Conservation (phyloP, 2,888 invertebrate genomes). For the Caenorhabditis sp. region DNA sequence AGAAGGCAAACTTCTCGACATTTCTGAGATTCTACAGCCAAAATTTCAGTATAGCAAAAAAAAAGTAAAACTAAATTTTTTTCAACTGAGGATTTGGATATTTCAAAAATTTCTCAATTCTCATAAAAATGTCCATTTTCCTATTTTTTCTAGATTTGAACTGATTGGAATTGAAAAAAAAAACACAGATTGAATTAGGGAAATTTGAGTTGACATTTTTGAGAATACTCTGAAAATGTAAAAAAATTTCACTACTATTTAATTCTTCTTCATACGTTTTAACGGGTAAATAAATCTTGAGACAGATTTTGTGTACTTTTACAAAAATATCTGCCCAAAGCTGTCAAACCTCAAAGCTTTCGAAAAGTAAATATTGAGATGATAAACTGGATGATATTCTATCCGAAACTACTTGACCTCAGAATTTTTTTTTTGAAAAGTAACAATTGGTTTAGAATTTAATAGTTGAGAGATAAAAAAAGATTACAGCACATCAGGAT, state of each 20-base stretch:
- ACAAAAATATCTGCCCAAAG: neutral
- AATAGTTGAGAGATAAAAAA: neutral
- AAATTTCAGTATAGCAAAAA: neutral
- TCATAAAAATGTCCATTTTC: too few relatives aligned
- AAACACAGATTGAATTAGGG: neutral
- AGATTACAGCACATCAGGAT: too few relatives aligned
- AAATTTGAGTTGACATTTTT: neutral
- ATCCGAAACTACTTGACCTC: slow-evolving; percentile 19
- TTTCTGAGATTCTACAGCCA: neutral
- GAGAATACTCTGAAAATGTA: slow-evolving; percentile 2
- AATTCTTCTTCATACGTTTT: neutral
- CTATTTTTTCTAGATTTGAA: too few relatives aligned
- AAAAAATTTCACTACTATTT: neutral
- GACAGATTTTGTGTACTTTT: neutral
- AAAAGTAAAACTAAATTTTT: neutral
- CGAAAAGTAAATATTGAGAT: slow-evolving; percentile 10
- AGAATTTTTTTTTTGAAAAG: neutral
- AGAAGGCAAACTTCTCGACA: neutral
- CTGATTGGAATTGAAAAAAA: neutral
- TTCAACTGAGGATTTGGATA: too few relatives aligned
- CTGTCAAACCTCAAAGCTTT: slow-evolving; percentile 52
- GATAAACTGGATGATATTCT: neutral
- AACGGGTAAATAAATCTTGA: slow-evolving; percentile 32
- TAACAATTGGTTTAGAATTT: neutral
- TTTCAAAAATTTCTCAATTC: too few relatives aligned